phyloP scores from a whole-genome alignment of 2,888 invertebrate genomes.

The Troides helena region DNA sequence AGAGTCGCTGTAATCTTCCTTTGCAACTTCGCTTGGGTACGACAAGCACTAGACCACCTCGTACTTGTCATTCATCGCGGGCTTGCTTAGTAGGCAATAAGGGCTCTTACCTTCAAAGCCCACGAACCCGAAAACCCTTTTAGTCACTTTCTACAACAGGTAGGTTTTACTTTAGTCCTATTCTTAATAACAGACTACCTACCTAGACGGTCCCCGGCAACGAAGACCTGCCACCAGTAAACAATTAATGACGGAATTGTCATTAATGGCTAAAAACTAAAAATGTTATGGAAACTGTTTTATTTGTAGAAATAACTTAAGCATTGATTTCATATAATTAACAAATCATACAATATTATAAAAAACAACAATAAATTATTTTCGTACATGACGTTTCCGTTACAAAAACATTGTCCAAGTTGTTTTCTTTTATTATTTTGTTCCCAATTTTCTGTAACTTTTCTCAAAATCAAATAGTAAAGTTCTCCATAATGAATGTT shows the following conservation, averaged over 20 bases:
- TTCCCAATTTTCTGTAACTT: constrained; percentile 40
- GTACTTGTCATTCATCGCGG: too few relatives aligned
- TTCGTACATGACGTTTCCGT: not conserved
- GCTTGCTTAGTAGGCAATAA: too few relatives aligned
- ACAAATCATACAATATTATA: constrained; percentile 8
- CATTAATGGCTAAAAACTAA: not conserved
- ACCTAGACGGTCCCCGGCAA: too few relatives aligned
- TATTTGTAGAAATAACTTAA: constrained; percentile 17
- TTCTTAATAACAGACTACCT: too few relatives aligned
- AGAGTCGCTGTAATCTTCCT: too few relatives aligned
- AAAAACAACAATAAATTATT: constrained; percentile 1
- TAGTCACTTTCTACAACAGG: too few relatives aligned
- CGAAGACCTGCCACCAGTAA: too few relatives aligned
- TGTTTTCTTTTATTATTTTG: constrained; percentile 33
- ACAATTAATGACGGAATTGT: not conserved
- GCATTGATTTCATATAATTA: not conserved
- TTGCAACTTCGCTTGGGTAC: too few relatives aligned
- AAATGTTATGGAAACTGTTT: not conserved
- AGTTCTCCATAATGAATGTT: constrained; percentile 45
- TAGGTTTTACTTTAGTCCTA: too few relatives aligned
- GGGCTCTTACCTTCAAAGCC: too few relatives aligned
- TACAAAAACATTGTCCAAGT: constrained; percentile 29
- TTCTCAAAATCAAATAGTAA: constrained; percentile 45
- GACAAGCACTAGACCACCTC: too few relatives aligned
- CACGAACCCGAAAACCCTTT: too few relatives aligned